Conservation (phyloP, 2,888 invertebrate genomes). For the Eremobia ochroleuca region DNA sequence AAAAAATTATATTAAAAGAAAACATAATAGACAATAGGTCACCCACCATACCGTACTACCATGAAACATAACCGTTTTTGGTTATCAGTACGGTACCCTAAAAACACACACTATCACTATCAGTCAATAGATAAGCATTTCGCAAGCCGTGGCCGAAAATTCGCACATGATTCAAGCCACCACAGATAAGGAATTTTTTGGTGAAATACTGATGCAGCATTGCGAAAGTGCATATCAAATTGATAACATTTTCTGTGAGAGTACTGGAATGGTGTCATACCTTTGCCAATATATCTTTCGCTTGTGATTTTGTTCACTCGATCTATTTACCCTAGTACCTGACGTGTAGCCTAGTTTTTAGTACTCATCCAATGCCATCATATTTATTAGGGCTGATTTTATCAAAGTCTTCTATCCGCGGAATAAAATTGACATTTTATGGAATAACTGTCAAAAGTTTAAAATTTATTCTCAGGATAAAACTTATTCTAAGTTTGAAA, state of each 20-base stretch:
- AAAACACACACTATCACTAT: slow-evolving; percentile 54
- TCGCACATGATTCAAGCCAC: slow-evolving; percentile 59
- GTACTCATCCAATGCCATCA: background rate
- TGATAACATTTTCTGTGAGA: slow-evolving; percentile 43
- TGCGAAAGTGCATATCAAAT: slow-evolving; percentile 55
- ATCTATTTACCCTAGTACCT: background rate
- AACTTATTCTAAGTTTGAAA: background rate
- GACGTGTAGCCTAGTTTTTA: background rate
- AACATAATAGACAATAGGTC: background rate
- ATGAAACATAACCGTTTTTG: slow-evolving; percentile 6
- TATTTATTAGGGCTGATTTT: background rate
- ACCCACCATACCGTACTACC: too few relatives aligned
- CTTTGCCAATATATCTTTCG: slow-evolving; percentile 6
- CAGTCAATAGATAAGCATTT: slow-evolving; percentile 63
- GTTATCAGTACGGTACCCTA: slow-evolving; percentile 18
- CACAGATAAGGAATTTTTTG: slow-evolving; percentile 42
- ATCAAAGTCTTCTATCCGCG: background rate
- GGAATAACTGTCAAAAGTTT: background rate
- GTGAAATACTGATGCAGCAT: slow-evolving; percentile 50
- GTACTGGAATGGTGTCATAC: slow-evolving; percentile 22
- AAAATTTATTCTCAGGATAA: background rate
- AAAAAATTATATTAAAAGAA: too few relatives aligned
- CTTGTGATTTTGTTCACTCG: slow-evolving; percentile 8
- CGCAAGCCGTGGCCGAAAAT: slow-evolving; percentile 53
- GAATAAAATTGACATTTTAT: background rate